Percentiles rank a stretch among this genome's conserved stretches.
Evolutionary conservation across 2,797 vertebrate genomes (phyloP).

Genomic region (Botia almorhae): DNA sequence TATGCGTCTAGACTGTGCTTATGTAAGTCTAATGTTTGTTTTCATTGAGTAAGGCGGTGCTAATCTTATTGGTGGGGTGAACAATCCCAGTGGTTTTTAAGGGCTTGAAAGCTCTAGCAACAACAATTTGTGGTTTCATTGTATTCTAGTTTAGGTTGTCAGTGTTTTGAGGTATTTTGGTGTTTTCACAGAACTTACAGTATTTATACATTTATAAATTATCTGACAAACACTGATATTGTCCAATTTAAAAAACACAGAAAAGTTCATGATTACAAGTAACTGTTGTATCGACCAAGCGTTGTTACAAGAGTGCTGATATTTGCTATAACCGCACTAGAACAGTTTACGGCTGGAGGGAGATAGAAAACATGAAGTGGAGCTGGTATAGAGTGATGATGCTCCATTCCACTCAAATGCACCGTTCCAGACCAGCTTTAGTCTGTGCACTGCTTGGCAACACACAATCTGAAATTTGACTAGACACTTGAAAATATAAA

Average conservation of each 20-base stretch:
- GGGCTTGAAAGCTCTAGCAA: conserved; percentile 43
- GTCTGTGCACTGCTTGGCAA: no score
- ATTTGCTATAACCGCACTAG: no score
- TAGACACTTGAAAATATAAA: neutral
- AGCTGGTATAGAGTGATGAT: no score
- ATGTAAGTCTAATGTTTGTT: neutral
- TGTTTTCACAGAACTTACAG: neutral
- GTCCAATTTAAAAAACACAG: neutral
- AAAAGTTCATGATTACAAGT: neutral
- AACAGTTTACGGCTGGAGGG: no score
- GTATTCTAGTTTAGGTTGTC: conserved; percentile 35
- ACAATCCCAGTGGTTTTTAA: conserved; percentile 32
- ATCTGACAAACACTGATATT: conserved; percentile 8
- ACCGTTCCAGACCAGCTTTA: no score
- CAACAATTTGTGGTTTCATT: conserved; percentile 28
- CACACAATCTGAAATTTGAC: neutral
- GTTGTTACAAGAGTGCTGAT: no score
- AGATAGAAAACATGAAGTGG: no score
- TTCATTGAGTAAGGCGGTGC: conserved; percentile 18
- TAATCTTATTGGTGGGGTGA: conserved; percentile 11
- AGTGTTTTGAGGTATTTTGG: conserved; percentile 17
- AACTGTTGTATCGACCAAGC: neutral
- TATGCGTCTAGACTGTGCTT: conserved; percentile 24
- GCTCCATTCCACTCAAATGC: no score
- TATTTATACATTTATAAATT: neutral